Conservation (phyloP, 2,888 invertebrate species). For the Eurytoma adleriae region DNA sequence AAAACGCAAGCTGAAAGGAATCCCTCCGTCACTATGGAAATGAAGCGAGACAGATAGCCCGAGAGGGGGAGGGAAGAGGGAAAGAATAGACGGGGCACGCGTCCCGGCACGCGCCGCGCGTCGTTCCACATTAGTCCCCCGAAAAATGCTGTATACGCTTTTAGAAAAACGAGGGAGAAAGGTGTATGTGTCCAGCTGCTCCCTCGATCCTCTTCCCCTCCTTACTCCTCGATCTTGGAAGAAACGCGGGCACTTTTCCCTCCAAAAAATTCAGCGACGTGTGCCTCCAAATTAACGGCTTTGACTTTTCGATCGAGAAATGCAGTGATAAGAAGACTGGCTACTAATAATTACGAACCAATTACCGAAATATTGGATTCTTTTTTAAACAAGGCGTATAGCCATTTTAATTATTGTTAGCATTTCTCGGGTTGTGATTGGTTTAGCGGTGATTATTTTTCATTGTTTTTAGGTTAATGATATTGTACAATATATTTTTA, state of each 20-base stretch:
- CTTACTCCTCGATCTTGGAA: conserved; percentile 24
- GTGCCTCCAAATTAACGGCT: conserved; percentile 15
- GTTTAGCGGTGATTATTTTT: too few relatives aligned
- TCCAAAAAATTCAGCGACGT: neutral
- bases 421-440: too few relatives aligned
- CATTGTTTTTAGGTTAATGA: too few relatives aligned
- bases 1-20: too few relatives aligned
- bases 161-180: conserved; percentile 46
- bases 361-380: too few relatives aligned
- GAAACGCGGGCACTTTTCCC: conserved; percentile 41
- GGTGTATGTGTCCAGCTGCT: conserved; percentile 55
- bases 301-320: too few relatives aligned
- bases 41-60: neutral
- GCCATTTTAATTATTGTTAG: too few relatives aligned
- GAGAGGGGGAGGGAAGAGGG: neutral
- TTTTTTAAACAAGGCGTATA: too few relatives aligned
- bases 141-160: conserved; percentile 17
- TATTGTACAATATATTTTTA: too few relatives aligned
- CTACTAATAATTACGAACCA: too few relatives aligned
- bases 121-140: neutral
- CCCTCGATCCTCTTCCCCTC: neutral
- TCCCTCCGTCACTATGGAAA: too few relatives aligned
- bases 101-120: conserved; percentile 52
- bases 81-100: conserved; percentile 36
- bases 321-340: too few relatives aligned